Conservation (phyloP, 2,797 vertebrate genomes). For the Aldrovandia affinis region DNA sequence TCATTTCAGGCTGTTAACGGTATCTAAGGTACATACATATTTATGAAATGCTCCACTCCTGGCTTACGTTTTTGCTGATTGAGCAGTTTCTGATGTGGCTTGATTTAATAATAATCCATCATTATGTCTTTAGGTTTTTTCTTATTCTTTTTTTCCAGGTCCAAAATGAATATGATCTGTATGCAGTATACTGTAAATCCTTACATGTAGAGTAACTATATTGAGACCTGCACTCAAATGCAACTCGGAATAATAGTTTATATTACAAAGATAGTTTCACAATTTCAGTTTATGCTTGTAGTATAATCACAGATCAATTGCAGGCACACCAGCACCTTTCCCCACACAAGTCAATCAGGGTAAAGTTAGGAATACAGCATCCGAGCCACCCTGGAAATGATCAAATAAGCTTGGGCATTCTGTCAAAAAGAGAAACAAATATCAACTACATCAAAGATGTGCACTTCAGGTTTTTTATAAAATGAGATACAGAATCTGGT, state of each 20-base stretch:
- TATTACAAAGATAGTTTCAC: not conserved
- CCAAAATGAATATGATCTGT: not conserved
- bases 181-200: not conserved
- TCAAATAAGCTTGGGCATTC: not conserved
- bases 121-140: constrained; percentile 62
- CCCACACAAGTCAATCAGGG: not conserved
- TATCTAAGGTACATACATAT: constrained; percentile 72
- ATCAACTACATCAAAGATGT: not conserved
- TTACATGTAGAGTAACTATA: not conserved
- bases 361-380: not conserved
- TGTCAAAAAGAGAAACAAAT: not conserved
- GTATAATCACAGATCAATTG: not conserved
- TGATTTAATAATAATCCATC: constrained; percentile 70
- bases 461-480: not conserved
- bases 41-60: constrained; percentile 67
- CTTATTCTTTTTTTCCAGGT: not conserved
- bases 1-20: constrained; percentile 63
- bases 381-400: not conserved
- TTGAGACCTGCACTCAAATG: not conserved
- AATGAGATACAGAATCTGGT: not conserved
- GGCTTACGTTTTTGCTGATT: constrained; percentile 70
- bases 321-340: not conserved
- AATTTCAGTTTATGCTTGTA: not conserved
- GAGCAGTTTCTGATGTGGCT: constrained; percentile 62
- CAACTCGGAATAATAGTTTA: not conserved